Evolutionary conservation across 2,113 vertebrate species (phyloP).

Genomic region (Erythrocercus mccallii): DNA sequence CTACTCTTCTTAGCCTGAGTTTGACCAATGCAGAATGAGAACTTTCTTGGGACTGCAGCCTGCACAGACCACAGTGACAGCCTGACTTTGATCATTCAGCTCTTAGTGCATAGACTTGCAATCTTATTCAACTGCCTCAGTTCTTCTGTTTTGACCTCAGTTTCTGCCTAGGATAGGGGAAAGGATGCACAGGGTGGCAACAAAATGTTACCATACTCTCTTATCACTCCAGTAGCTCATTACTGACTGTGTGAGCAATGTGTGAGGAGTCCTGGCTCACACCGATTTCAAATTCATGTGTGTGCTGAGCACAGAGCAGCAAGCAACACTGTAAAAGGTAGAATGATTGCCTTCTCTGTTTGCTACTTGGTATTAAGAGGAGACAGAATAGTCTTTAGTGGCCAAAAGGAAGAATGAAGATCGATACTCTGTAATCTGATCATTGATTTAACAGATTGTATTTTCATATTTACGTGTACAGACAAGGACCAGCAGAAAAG

Average conservation of each 20-base stretch:
- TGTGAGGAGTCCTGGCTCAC: not conserved
- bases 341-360: not conserved
- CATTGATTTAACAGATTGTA: not conserved
- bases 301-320: not conserved
- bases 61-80: not conserved
- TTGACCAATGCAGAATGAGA: not conserved
- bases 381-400: not conserved
- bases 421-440: not conserved
- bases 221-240: not conserved
- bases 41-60: not conserved
- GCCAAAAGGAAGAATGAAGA: not conserved
- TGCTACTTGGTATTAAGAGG: not conserved
- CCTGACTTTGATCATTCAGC: not conserved
- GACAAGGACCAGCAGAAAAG: conserved; percentile 62
- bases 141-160: not conserved
- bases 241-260: not conserved
- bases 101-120: not conserved
- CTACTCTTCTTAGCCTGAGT: not conserved
- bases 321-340: not conserved
- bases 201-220: not conserved
- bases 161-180: not conserved
- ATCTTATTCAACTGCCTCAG: not conserved
- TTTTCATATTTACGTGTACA: conserved; percentile 12
- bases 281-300: not conserved
- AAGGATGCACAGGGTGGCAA: not conserved